These are phyloP conservation scores for Chloroceryle inda DNA, from an alignment of 2,797 vertebrate species.

Conservation along the genomic window DNA sequence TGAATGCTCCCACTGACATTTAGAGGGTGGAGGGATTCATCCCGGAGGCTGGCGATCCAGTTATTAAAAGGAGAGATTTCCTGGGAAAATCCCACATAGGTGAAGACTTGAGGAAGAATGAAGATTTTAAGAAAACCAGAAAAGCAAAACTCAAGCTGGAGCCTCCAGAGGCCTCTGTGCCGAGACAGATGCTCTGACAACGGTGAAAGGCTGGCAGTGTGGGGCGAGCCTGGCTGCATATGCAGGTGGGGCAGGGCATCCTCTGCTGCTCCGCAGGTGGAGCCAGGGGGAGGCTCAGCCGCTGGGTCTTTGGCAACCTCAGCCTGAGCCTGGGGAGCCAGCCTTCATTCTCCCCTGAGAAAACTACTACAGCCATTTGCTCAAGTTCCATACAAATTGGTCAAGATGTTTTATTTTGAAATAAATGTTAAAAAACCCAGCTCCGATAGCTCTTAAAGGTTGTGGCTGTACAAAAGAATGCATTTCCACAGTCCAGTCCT, in stretches of 20 bases:
- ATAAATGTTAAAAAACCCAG: background rate
- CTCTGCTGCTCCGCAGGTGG: background rate
- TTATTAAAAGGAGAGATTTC: background rate
- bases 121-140: background rate
- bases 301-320: background rate
- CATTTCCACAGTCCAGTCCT: background rate
- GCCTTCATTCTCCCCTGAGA: rapidly evolving
- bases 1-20: background rate
- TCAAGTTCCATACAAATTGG: background rate
- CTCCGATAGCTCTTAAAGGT: background rate
- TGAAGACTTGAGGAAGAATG: background rate
- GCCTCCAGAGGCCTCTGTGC: background rate
- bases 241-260: background rate
- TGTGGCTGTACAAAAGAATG: background rate
- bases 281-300: background rate
- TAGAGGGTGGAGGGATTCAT: background rate
- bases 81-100: background rate
- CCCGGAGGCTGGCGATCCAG: background rate
- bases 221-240: background rate
- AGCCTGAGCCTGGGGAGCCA: background rate
- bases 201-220: rapidly evolving
- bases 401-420: background rate
- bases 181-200: background rate
- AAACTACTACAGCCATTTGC: background rate
- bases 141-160: background rate